Evolutionary conservation across 2,888 invertebrate genomes (phyloP).

Genomic region (Tricholauxania praeusta): DNA sequence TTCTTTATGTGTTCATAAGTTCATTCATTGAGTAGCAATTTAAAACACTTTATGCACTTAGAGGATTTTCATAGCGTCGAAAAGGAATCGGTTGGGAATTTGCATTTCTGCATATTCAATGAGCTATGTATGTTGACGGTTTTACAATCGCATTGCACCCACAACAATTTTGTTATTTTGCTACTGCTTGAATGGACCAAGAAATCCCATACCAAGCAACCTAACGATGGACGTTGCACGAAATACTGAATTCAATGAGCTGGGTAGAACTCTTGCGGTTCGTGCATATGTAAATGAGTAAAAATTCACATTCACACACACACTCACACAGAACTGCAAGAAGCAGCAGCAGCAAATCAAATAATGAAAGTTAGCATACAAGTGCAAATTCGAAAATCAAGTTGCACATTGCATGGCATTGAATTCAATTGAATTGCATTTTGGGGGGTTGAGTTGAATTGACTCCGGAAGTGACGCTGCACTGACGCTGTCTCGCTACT

Average conservation of each 20-base stretch:
- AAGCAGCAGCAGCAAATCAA: conserved; percentile 3
- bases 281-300: conserved; percentile 13
- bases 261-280: conserved; percentile 1
- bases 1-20: conserved; percentile 19
- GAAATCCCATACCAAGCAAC: too few species aligned
- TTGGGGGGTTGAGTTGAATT: background rate
- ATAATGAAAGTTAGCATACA: conserved; percentile 21
- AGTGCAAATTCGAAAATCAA: conserved; percentile 28
- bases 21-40: conserved; percentile 34
- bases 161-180: too few species aligned
- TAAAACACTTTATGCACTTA: conserved; percentile 54
- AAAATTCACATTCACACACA: background rate
- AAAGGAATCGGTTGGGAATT: conserved; percentile 9
- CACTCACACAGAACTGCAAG: background rate
- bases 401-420: conserved; percentile 13
- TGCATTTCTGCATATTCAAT: conserved; percentile 23
- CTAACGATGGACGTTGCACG: too few species aligned
- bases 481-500: background rate
- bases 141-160: too few species aligned
- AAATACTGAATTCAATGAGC: too few species aligned
- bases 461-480: background rate
- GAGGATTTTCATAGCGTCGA: conserved; percentile 15
- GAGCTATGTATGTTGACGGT: too few species aligned
- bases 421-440: background rate
- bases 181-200: too few species aligned